Conservation (phyloP, 2,797 vertebrate genomes). For the Dermochelys coriacea region DNA sequence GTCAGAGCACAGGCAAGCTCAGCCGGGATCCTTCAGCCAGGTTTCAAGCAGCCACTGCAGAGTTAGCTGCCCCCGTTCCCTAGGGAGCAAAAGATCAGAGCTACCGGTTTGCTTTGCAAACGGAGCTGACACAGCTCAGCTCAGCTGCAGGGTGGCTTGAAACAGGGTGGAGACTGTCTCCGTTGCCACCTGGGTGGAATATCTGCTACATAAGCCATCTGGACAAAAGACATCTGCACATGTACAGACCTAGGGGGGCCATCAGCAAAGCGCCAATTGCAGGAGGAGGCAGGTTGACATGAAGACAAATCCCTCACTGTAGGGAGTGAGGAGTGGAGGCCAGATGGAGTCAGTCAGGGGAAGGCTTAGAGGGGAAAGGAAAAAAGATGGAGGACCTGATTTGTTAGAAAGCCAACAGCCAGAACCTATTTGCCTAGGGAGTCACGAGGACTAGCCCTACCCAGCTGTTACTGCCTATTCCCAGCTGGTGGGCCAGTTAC, state of each 20-base stretch:
- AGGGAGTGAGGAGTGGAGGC: background rate
- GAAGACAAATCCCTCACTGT: background rate
- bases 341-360: background rate
- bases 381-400: background rate
- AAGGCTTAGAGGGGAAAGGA: background rate
- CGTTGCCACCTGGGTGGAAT: background rate
- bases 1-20: background rate
- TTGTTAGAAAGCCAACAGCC: background rate
- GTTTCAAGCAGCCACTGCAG: background rate
- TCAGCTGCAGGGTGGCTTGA: background rate
- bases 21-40: background rate
- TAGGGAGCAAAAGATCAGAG: background rate
- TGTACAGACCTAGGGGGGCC: no score
- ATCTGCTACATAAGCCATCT: no score
- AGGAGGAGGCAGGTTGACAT: no score
- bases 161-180: background rate
- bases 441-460: background rate
- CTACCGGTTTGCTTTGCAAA: background rate
- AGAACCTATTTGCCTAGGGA: background rate
- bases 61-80: background rate
- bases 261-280: background rate
- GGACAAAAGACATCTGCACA: background rate
- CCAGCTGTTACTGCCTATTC: background rate
- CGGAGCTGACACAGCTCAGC: background rate
- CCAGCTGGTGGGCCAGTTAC: background rate